Percentiles rank a stretch among this genome's conserved stretches.
phyloP scores from a whole-genome alignment of 1,140 invertebrate genomes.

The Drosophila elegans region DNA sequence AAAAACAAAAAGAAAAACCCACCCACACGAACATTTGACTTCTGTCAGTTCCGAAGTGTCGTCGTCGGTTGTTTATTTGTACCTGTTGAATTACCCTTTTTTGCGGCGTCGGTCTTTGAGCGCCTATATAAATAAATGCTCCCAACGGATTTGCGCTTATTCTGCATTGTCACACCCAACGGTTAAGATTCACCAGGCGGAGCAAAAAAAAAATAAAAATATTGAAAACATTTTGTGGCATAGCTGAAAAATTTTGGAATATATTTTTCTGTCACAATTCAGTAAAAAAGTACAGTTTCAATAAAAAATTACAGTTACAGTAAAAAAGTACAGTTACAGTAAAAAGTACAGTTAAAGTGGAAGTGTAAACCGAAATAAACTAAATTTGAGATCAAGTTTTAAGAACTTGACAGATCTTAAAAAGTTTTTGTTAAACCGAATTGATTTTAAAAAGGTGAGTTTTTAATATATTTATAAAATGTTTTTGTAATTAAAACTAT shows the following conservation, averaged over 20 bases:
- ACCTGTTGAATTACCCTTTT: slow-evolving; percentile 79
- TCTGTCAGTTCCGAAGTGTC: slow-evolving; percentile 58
- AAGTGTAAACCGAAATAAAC: slow-evolving; percentile 17
- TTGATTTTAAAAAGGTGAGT: slow-evolving; percentile 16
- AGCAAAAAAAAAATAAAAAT: slow-evolving; percentile 3
- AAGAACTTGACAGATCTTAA: slow-evolving; percentile 1
- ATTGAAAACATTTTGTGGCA: not conserved
- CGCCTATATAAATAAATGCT: slow-evolving; percentile 77
- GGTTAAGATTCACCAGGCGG: slow-evolving; percentile 49
- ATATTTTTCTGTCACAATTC: slow-evolving; percentile 3
- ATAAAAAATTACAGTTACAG: slow-evolving; percentile 38
- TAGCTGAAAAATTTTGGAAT: not conserved
- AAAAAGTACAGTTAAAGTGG: slow-evolving; percentile 26
- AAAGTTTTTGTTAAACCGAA: slow-evolving; percentile 1
- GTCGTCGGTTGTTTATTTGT: slow-evolving; percentile 45
- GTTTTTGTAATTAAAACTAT: too few relatives aligned
- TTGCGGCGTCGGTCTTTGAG: slow-evolving; percentile 44
- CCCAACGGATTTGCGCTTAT: slow-evolving; percentile 77
- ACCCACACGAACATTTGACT: slow-evolving; percentile 52
- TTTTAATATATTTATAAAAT: not conserved
- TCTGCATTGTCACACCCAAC: slow-evolving; percentile 73
- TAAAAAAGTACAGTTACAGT: slow-evolving; percentile 40
- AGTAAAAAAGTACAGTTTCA: slow-evolving; percentile 27
- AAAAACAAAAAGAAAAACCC: not conserved
- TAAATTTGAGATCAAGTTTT: slow-evolving; percentile 4